Evolutionary conservation across 2,888 invertebrate species (phyloP).

Genomic region (Laspeyria flexula): DNA sequence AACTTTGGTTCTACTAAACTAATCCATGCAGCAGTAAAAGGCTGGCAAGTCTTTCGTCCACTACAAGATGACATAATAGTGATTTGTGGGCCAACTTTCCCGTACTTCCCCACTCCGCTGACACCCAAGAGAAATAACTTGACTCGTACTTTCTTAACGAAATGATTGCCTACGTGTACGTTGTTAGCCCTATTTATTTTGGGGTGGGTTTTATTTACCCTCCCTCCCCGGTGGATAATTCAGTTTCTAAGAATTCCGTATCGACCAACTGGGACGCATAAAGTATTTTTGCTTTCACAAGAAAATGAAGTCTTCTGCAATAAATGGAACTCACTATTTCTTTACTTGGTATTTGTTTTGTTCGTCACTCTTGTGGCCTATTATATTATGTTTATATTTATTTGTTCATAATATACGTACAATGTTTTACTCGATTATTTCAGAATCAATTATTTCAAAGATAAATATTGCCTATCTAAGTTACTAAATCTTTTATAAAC

Average conservation of each 20-base stretch:
- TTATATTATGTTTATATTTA: too few relatives aligned
- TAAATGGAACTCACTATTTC: conserved; percentile 37
- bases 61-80: conserved; percentile 73
- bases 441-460: too few relatives aligned
- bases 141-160: conserved; percentile 81
- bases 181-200: conserved; percentile 82
- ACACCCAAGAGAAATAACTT: conserved; percentile 79
- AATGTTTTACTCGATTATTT: too few relatives aligned
- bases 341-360: conserved; percentile 5
- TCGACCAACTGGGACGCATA: conserved; percentile 79
- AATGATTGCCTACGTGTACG: conserved; percentile 84
- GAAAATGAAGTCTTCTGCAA: conserved; percentile 45
- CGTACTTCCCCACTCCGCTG: conserved; percentile 52
- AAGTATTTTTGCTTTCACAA: conserved; percentile 69
- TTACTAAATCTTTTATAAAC: too few relatives aligned
- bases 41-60: conserved; percentile 51
- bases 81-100: conserved; percentile 70
- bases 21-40: conserved; percentile 47
- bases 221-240: conserved; percentile 79
- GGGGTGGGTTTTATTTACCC: conserved; percentile 80
- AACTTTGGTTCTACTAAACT: conserved; percentile 34
- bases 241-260: conserved; percentile 81
- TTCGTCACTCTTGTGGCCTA: too few relatives aligned
- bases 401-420: too few relatives aligned
- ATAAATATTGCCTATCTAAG: too few relatives aligned